Conservation (phyloP, 2,113 vertebrate genomes). For the Sciurus niger region DNA sequence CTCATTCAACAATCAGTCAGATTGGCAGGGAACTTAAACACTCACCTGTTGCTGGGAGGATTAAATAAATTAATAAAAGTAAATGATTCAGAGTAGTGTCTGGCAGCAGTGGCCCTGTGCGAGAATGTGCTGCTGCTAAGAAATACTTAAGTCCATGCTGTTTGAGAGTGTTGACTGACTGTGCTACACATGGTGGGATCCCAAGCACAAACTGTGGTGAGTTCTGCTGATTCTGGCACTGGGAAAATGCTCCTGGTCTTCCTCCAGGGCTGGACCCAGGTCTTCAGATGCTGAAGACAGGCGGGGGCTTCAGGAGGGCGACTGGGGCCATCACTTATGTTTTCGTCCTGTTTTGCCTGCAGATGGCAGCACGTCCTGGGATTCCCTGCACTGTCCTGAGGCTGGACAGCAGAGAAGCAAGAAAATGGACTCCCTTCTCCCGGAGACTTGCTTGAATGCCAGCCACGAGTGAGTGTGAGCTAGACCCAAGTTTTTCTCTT, state of each 20-base stretch:
- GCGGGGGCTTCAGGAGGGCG: neutral
- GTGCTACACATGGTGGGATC: neutral
- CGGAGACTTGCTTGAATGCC: neutral
- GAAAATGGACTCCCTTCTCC: conserved; percentile 75
- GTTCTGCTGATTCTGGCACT: neutral
- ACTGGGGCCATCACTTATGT: neutral
- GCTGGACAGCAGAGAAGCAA: neutral
- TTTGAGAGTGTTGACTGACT: neutral
- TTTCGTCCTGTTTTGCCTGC: conserved; percentile 63
- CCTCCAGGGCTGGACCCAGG: too few relatives aligned
- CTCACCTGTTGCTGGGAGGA: neutral
- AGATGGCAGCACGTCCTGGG: conserved; percentile 77
- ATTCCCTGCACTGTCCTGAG: neutral
- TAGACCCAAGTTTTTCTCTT: neutral
- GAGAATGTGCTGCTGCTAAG: neutral
- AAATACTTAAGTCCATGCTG: neutral
- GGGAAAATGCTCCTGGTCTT: neutral
- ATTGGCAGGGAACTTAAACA: neutral
- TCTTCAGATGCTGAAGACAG: neutral
- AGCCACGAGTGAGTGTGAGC: conserved; percentile 22
- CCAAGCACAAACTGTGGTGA: neutral
- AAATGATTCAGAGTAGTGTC: neutral
- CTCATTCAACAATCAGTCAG: neutral
- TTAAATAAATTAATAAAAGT: neutral
- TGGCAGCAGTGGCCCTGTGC: neutral